These are phyloP conservation scores for Cryptocephalus moraei DNA, from an alignment of 2,888 invertebrate genomes.

Conservation along the genomic window DNA sequence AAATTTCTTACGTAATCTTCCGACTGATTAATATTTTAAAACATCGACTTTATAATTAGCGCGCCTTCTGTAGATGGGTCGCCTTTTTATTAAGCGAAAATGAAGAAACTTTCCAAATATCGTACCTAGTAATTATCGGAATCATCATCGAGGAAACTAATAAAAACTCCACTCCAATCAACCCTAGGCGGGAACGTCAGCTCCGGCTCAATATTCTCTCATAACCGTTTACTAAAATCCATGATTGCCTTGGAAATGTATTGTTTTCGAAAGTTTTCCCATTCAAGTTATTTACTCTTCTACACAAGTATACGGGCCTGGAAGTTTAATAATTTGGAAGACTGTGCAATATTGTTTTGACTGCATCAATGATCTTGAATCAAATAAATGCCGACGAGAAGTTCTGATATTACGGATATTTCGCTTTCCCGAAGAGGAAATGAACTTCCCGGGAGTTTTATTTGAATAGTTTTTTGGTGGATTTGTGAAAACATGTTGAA, in stretches of 20 bases:
- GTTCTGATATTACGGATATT: conserved; percentile 16
- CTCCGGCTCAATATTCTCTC: conserved; percentile 6
- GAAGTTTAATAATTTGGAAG: conserved; percentile 22
- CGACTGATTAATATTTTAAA: too few relatives aligned
- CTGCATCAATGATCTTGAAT: conserved; percentile 22
- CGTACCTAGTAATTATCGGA: too few relatives aligned
- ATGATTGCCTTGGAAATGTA: conserved; percentile 16
- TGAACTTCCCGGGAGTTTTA: conserved; percentile 15
- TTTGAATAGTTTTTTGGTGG: conserved; percentile 16
- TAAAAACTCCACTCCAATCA: not conserved
- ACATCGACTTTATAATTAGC: too few relatives aligned
- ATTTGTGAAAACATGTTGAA: not conserved
- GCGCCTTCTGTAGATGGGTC: too few relatives aligned
- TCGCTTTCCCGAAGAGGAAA: conserved; percentile 16
- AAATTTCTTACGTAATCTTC: too few relatives aligned
- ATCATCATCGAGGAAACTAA: not conserved
- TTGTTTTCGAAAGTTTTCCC: conserved; percentile 24
- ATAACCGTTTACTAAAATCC: conserved; percentile 8
- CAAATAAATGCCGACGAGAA: conserved; percentile 16
- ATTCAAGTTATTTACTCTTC: conserved; percentile 23
- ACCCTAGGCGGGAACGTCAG: conserved; percentile 2
- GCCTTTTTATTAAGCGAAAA: too few relatives aligned
- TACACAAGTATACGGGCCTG: conserved; percentile 11
- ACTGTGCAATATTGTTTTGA: conserved; percentile 22
- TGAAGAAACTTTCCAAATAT: too few relatives aligned